A percentile compares a stretch with the other conserved stretches of the same genome.
phyloP scores from a whole-genome alignment of 23 tunicate species.

The Diplosoma virens region DNA sequence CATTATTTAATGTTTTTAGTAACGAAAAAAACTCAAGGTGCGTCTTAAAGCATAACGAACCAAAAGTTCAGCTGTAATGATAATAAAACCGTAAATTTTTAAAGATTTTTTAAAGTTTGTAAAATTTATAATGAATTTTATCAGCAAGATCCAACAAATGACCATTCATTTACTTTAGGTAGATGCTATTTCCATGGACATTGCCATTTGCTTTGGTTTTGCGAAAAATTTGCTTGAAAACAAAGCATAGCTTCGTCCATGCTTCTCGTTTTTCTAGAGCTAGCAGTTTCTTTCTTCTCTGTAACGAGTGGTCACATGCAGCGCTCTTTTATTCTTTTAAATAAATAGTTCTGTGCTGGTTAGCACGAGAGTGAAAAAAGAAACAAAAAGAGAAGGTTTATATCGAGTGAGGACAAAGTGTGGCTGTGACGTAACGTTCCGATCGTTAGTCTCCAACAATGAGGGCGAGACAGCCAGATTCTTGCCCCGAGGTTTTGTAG shows the following conservation, averaged over 20 bases:
- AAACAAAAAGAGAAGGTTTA: conserved; percentile 2
- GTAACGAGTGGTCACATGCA: conserved; percentile 6
- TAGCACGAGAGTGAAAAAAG: conserved; percentile 25
- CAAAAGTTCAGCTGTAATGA: too few species aligned
- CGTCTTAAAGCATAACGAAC: too few species aligned
- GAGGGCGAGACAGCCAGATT: conserved; percentile 34
- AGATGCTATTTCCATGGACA: too few species aligned
- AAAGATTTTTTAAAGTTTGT: too few species aligned
- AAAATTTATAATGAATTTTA: too few species aligned
- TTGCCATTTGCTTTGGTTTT: too few species aligned
- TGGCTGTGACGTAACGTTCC: conserved; percentile 37
- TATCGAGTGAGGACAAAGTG: conserved; percentile 38
- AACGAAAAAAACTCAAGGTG: too few species aligned
- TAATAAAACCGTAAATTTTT: too few species aligned
- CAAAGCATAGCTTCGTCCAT: background rate
- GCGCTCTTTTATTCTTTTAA: conserved; percentile 51
- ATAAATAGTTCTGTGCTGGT: conserved; percentile 39
- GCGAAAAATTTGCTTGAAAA: too few species aligned
- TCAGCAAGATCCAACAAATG: too few species aligned
- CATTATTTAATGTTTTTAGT: too few species aligned
- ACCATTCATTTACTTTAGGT: too few species aligned
- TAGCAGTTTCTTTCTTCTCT: background rate
- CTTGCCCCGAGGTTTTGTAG: conserved; percentile 51
- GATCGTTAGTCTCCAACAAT: conserved; percentile 52
- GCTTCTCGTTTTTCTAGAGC: background rate